Evolutionary conservation across 2,797 vertebrate genomes (phyloP).

Genomic region (Atherinosoma microstoma): DNA sequence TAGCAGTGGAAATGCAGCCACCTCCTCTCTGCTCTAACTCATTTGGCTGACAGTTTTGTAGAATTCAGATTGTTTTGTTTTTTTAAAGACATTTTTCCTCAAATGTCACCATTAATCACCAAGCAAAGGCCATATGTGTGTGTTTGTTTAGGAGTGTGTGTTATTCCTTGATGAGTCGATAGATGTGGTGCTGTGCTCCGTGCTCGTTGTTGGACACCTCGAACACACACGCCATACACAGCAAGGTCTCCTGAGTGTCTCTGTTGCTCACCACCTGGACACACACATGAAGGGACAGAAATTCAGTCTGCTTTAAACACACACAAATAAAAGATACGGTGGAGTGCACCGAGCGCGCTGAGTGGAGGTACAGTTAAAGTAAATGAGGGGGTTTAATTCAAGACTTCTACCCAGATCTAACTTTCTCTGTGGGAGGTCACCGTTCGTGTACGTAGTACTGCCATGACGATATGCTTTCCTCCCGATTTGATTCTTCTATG

Average conservation of each 20-base stretch:
- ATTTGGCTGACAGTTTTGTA: conserved; percentile 39
- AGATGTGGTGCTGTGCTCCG: conserved; percentile 99
- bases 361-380: no score
- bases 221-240: conserved; percentile 99
- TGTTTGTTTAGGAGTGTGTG: conserved; percentile 38
- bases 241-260: conserved; percentile 98
- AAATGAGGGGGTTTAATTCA: no score
- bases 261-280: conserved; percentile 96
- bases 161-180: conserved; percentile 98
- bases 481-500: no score
- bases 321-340: not conserved
- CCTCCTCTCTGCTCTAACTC: conserved; percentile 1
- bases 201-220: conserved; percentile 99
- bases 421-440: no score
- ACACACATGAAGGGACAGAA: not conserved
- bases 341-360: no score
- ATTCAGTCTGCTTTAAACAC: not conserved
- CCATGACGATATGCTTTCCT: no score
- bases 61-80: conserved; percentile 8
- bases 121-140: conserved; percentile 60
- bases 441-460: no score
- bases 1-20: conserved; percentile 48
- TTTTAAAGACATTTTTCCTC: conserved; percentile 29
- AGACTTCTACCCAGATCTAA: no score
- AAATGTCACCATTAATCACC: conserved; percentile 40